Base-by-base conservation (phyloP, 2,113 vertebrate genomes). In the Psophia crepitans region DNA sequence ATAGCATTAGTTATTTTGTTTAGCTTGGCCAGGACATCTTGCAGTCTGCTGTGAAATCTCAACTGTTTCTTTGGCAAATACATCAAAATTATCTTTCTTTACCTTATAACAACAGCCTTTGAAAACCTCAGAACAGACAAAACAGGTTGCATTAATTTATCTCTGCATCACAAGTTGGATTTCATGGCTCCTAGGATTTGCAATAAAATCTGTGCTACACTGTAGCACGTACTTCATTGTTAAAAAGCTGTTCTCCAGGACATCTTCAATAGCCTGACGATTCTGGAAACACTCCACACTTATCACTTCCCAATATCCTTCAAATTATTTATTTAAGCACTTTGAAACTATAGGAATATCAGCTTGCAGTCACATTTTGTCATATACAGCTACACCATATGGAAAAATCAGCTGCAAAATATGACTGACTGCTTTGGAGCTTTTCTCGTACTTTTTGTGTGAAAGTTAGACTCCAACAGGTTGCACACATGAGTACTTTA, bases 281-380 rank as follows among this genome's bases (percentile, higher is more conserved):
- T 54, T 87, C 60, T 92, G 48, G 20, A 94, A 94, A 89, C 2
- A 1, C 11, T 61, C 17, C 27, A 43, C 4, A 3, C 48, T n/a
- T 86, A 39, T 54, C 22, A 12, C 30, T 75, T 79, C 20, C 10
- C 8, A 56, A 26, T 69, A 75, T 35, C 21, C 54, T 89, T 75
- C 37, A 35, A 70, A 57, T 63, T 37, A 76, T 71, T 93, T 85
- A 82, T 87, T 89, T 57, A 92, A 69, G 53, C n/a, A 61, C 16
- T 35, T 81, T n/a, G 37, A 90, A 96, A 77, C 53, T 41, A 84
- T 7, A 89, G 39, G 53, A 78, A 39, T 84, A 84, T 71, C 86
- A 94, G 32, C 41, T 87, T 84, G 30, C 57, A 86, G 54, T 64
- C 71, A 81, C 43, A 68, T 95, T 89, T 95, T 96, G 54, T 87